A percentile compares a stretch with the other conserved stretches of the same genome.
These are phyloP conservation scores for Drosophila nigromelanica DNA, from an alignment of 1,140 invertebrate species.

Conservation along the genomic window DNA sequence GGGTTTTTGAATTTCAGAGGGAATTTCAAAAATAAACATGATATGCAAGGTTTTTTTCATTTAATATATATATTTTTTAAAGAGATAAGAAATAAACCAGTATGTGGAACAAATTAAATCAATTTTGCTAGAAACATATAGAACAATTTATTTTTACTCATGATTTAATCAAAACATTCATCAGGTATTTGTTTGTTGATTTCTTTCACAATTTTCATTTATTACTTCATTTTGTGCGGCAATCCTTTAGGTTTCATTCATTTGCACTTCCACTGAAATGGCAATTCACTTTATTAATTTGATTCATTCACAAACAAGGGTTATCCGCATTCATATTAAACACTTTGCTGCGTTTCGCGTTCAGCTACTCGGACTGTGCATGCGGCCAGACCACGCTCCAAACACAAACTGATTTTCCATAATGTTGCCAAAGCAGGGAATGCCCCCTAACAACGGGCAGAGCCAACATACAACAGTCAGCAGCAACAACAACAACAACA, in stretches of 20 bases:
- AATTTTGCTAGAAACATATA: no score
- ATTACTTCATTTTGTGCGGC: background rate
- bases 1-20: slow-evolving; percentile 2
- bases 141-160: background rate
- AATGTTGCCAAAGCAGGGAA: slow-evolving; percentile 72
- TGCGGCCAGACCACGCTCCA: slow-evolving; percentile 59
- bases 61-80: no score
- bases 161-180: background rate
- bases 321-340: slow-evolving; percentile 18
- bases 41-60: background rate
- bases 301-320: slow-evolving; percentile 3
- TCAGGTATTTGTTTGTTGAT: background rate
- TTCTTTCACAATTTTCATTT: background rate
- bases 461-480: slow-evolving; percentile 43
- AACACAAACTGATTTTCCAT: slow-evolving; percentile 81
- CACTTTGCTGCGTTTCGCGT: slow-evolving; percentile 14
- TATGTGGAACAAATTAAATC: no score
- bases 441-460: slow-evolving; percentile 70
- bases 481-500: slow-evolving; percentile 56
- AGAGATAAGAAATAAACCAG: no score
- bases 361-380: slow-evolving; percentile 31
- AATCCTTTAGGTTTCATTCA: background rate
- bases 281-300: background rate
- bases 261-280: background rate
- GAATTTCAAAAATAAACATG: background rate